A percentile compares a stretch with the other conserved stretches of the same genome.
Conservation (phyloP, 2,113 vertebrate species). For the Pteruthius melanotis region DNA sequence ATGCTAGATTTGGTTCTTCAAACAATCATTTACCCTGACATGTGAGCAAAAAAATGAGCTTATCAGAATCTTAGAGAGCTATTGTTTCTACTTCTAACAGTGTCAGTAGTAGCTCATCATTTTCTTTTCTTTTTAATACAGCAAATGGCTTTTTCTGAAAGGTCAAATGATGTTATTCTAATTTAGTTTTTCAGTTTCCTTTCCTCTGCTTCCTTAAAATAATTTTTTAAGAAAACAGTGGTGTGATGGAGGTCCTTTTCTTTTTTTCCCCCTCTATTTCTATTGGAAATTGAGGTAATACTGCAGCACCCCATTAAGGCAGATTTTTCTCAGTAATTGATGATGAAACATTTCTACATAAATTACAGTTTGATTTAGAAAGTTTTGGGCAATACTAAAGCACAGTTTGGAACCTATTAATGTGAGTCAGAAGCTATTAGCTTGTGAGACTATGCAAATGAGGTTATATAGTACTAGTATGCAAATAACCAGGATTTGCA, state of each 20-base stretch:
- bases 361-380: not conserved
- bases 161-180: not conserved
- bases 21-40: constrained; percentile 25
- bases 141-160: not conserved
- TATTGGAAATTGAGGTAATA: not conserved
- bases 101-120: not conserved
- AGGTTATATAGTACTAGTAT: not conserved
- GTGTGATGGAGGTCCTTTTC: accelerated
- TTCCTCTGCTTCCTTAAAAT: not conserved
- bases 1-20: not conserved
- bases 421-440: not conserved
- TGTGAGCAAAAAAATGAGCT: not conserved
- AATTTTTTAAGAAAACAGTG: not conserved
- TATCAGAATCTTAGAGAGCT: not conserved
- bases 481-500: not conserved
- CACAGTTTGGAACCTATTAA: not conserved
- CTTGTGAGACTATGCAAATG: not conserved
- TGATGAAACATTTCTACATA: not conserved
- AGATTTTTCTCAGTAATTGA: not conserved
- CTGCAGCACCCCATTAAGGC: not conserved
- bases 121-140: not conserved
- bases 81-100: not conserved
- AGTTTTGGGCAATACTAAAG: not conserved
- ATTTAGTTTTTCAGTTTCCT: not conserved
- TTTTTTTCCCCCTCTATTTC: not conserved